Evolutionary conservation across 2,888 invertebrate species (phyloP), one percentile per base, ranked within the genome.

Genomic region (Polydrusus cervinus): DNA sequence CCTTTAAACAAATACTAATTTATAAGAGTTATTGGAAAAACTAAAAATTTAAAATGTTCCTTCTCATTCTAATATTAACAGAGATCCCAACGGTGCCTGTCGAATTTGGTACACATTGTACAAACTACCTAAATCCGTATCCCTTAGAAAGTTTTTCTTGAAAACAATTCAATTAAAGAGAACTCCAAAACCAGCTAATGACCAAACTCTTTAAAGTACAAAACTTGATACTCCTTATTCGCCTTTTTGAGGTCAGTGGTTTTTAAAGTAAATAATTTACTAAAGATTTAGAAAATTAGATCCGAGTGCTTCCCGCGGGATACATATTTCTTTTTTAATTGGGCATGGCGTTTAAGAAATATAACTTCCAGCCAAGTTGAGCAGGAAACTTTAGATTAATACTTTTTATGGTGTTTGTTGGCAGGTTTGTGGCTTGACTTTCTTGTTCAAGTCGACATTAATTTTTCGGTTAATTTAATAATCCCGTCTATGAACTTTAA

Each of bases 271-370:
- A 64, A n/a, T n/a, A n/a, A 71, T 64, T 43, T 53, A 55, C 65
- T 55, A 30, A 64, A 65, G 65, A 64, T 71, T 43, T 18, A 30
- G 71, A 51, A 71, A 71, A 71, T 71, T 64, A 65, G 71, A 71
- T 25, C 62, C 34, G 47, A 70, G 40, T 49, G 61, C 49, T 70
- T 47, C 25, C 61, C 18, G 13, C 38, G n/a, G 38, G 57, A 38
- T 60, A 69, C 61, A 45, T 20, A 45, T 20, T 62, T 62, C 61
- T 70, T 61, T 61, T 60, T 30, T 70, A 70, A 70, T 70, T 70
- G 62, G 47, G 25, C 61, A 18, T 25, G 70, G 40, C 70, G 49
- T 60, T 60, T 61, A 62, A 25, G 51, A 70, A 70, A 70, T 38
- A 14, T 69, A 38, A 49, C 47, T 49, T 34, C 34, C 13, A 43